phyloP scores from a whole-genome alignment of 2,113 vertebrate genomes.

The Poeciliopsis prolifica region DNA sequence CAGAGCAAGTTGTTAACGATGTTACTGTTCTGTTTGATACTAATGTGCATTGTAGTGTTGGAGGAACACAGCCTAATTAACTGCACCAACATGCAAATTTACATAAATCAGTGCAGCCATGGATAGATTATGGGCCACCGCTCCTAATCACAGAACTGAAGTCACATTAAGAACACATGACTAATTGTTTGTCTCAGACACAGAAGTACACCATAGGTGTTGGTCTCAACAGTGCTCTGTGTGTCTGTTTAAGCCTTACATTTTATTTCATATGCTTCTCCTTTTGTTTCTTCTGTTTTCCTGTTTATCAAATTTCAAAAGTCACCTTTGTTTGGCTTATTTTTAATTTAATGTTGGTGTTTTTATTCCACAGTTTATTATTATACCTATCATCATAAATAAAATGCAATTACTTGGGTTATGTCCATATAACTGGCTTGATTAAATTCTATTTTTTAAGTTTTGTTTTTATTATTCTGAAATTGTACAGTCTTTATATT shows the following conservation, averaged over 20 bases:
- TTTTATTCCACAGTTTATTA: too few relatives aligned
- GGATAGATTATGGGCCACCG: slow-evolving; percentile 1
- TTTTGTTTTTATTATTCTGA: neutral
- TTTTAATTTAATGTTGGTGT: too few relatives aligned
- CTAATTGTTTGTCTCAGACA: slow-evolving; percentile 11
- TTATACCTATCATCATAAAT: too few relatives aligned
- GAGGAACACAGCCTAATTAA: slow-evolving; percentile 16
- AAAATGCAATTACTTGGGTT: too few relatives aligned
- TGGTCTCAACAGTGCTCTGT: neutral
- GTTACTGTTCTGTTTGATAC: slow-evolving; percentile 14
- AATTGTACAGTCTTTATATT: neutral
- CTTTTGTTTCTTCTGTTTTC: too few relatives aligned
- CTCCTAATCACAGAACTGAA: slow-evolving; percentile 1
- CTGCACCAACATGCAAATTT: neutral
- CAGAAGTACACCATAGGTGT: neutral
- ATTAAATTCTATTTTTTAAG: too few relatives aligned
- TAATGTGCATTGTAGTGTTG: neutral
- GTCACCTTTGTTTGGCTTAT: too few relatives aligned
- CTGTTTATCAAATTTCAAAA: too few relatives aligned
- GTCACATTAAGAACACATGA: slow-evolving; percentile 9
- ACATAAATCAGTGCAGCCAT: slow-evolving; percentile 4
- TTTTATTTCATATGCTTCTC: too few relatives aligned
- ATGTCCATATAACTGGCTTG: too few relatives aligned
- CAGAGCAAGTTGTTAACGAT: neutral
- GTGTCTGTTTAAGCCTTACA: too few relatives aligned